Percentiles rank a stretch among this genome's conserved stretches.
phyloP scores from a whole-genome alignment of 2,113 vertebrate species.

The Lagopus muta region DNA sequence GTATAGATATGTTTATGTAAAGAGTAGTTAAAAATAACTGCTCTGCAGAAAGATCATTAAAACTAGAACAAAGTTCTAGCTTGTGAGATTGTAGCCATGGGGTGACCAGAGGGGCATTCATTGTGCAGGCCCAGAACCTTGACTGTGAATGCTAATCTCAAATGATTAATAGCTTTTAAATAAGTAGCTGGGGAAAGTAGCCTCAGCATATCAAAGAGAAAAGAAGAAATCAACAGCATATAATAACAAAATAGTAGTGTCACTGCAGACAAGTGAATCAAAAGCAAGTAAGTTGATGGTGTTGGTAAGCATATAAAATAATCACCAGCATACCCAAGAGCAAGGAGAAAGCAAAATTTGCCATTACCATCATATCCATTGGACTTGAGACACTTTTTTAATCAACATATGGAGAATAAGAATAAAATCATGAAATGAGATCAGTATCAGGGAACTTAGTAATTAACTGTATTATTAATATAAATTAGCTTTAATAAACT shows the following conservation, averaged over 20 bases:
- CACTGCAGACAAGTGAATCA: background rate
- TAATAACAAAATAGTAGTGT: background rate
- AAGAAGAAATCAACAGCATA: background rate
- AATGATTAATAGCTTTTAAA: rapidly evolving
- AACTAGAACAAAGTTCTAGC: background rate
- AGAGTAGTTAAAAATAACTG: background rate
- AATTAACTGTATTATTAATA: background rate
- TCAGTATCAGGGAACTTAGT: background rate
- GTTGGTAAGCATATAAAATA: background rate
- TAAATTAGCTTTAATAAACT: background rate
- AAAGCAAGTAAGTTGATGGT: background rate
- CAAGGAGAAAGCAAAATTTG: background rate
- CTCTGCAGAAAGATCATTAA: background rate
- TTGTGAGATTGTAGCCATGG: rapidly evolving
- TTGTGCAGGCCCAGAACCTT: background rate
- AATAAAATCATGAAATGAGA: background rate
- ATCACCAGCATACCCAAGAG: rapidly evolving
- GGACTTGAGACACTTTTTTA: background rate
- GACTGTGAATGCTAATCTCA: rapidly evolving
- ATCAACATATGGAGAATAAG: background rate
- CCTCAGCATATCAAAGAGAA: background rate
- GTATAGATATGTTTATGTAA: background rate
- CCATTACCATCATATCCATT: background rate
- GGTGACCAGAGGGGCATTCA: background rate
- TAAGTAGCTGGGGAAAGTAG: background rate